Conservation (phyloP, 2,113 vertebrate species). For the Aegotheles bennettii region DNA sequence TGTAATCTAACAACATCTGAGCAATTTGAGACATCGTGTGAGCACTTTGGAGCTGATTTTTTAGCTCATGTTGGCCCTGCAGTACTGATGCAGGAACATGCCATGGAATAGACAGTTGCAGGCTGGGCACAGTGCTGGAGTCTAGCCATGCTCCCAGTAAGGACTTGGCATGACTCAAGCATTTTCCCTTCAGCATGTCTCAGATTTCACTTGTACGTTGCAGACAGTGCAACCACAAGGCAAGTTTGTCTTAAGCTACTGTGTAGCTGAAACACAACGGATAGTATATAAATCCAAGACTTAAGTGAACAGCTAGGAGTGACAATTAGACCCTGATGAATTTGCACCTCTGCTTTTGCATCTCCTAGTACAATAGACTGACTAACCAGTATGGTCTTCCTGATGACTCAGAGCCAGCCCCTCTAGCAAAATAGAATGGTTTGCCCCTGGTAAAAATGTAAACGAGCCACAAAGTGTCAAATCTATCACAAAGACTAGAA, state of each 20-base stretch:
- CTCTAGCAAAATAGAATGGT: not conserved
- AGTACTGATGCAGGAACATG: not conserved
- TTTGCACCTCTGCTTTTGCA: not conserved
- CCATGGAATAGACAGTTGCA: fast-evolving
- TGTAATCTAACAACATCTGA: not conserved
- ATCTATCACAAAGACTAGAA: not conserved
- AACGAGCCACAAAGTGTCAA: not conserved
- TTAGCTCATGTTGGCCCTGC: not conserved
- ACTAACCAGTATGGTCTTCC: too few species aligned
- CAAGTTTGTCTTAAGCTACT: not conserved
- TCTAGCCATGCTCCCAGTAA: fast-evolving
- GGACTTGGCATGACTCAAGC: fast-evolving
- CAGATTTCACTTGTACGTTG: not conserved
- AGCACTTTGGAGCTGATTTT: not conserved
- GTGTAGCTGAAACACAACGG: not conserved
- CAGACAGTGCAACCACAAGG: not conserved
- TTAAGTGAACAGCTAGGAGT: not conserved
- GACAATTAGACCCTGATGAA: not conserved
- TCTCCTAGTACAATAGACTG: not conserved
- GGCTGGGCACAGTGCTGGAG: not conserved
- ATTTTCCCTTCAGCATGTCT: not conserved
- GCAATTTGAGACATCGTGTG: fast-evolving
- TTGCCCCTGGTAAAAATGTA: not conserved
- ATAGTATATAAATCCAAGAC: not conserved
- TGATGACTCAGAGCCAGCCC: not conserved